These are phyloP conservation scores for Anableps anableps DNA, from an alignment of 2,797 vertebrate species.

Conservation along the genomic window DNA sequence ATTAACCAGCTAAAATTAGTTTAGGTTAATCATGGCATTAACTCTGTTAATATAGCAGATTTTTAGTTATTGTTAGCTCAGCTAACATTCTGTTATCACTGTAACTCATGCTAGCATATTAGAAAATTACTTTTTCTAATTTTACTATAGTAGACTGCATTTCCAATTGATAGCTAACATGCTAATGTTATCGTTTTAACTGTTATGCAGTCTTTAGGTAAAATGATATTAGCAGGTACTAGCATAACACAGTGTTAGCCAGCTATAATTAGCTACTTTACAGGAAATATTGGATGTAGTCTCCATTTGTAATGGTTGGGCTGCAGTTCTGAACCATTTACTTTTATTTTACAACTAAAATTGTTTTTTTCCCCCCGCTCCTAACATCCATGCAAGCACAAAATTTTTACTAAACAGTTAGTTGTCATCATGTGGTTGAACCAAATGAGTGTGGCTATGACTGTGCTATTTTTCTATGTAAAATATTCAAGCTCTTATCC, in stretches of 20 bases:
- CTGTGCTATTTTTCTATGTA: no score
- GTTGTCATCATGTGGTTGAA: background rate
- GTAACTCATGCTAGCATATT: no score
- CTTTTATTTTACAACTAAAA: background rate
- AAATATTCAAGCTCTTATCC: no score
- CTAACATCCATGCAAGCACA: background rate
- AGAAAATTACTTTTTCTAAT: background rate
- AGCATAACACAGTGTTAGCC: background rate
- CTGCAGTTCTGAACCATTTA: background rate
- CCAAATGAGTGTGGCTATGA: background rate
- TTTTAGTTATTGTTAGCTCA: background rate
- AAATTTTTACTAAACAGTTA: background rate
- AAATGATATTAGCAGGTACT: background rate
- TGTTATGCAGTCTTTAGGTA: no score
- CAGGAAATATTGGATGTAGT: no score
- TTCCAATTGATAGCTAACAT: background rate
- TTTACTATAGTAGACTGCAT: background rate
- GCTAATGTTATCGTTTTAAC: background rate
- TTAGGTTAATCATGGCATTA: background rate
- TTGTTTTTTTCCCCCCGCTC: background rate
- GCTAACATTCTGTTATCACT: no score
- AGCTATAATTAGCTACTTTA: background rate
- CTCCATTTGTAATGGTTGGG: background rate
- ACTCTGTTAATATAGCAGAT: background rate
- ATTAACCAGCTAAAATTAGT: no score